Conservation (phyloP, 2,797 vertebrate species). For the Chloroceryle amazona region DNA sequence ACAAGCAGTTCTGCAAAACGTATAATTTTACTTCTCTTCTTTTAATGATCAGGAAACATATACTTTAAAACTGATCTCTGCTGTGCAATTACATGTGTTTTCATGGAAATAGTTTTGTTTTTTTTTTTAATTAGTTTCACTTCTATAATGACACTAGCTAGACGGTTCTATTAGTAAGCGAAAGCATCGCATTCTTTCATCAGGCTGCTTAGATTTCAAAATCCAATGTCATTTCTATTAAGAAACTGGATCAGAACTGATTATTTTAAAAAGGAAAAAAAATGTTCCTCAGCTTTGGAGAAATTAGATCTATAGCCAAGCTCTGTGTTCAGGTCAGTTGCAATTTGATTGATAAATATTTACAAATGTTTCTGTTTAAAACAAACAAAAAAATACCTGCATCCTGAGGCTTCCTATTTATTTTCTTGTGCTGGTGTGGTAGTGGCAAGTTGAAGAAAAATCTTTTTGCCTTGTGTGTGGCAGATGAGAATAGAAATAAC, state of each 20-base stretch:
- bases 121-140: not conserved
- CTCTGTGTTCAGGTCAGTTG: not conserved
- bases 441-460: not conserved
- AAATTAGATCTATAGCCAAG: not conserved
- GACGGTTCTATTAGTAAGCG: conserved; percentile 27
- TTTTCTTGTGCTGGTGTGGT: not conserved
- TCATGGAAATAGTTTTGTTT: conserved; percentile 38
- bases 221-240: not conserved
- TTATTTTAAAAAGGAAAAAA: not conserved
- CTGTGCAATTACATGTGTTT: conserved; percentile 59
- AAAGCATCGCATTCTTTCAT: not conserved
- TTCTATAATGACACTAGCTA: not conserved
- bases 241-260: not conserved
- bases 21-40: conserved; percentile 48
- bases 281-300: not conserved
- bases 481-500: not conserved
- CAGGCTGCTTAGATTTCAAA: conserved; percentile 17
- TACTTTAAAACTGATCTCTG: conserved; percentile 49
- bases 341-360: not conserved
- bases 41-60: conserved; percentile 60
- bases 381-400: not conserved
- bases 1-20: conserved; percentile 52
- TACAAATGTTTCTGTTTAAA: not conserved
- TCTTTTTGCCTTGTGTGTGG: rapidly evolving
- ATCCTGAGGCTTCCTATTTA: not conserved